A percentile compares a stretch with the other conserved stretches of the same genome.
phyloP scores from a whole-genome alignment of 2,113 vertebrate genomes.

The Propithecus coquereli region DNA sequence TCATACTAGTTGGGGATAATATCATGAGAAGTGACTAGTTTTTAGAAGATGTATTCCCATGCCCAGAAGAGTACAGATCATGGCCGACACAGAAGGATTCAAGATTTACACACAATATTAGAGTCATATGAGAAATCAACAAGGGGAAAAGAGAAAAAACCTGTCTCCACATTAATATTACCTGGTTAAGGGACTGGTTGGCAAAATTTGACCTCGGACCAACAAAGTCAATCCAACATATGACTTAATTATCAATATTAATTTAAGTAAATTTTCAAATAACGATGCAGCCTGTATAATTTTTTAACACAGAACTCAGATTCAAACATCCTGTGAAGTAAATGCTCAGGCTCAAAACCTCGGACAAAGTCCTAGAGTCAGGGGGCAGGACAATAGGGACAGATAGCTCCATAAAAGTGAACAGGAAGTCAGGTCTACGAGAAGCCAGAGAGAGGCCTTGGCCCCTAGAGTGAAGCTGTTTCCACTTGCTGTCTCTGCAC shows the following conservation, averaged over 20 bases:
- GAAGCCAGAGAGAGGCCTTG: neutral
- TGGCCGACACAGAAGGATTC: neutral
- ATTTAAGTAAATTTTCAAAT: neutral
- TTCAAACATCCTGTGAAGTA: neutral
- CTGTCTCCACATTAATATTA: neutral
- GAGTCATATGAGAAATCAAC: neutral
- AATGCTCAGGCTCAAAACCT: neutral
- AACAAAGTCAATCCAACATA: neutral
- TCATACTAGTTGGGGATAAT: neutral
- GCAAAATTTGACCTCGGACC: neutral
- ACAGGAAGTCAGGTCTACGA: fast-evolving
- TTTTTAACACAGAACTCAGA: neutral
- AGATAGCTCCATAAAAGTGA: neutral
- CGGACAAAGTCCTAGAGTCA: neutral
- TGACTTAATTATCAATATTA: neutral
- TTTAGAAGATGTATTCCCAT: neutral
- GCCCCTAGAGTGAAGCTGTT: too few relatives aligned
- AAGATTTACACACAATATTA: neutral
- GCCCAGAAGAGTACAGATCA: neutral
- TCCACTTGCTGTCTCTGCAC: neutral
- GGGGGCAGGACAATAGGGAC: neutral
- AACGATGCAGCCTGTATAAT: neutral
- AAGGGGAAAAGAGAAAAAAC: neutral
- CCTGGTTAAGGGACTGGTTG: neutral
- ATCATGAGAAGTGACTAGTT: neutral